Conservation (phyloP, 2,888 invertebrate genomes). For the Habroteleia sp. region DNA sequence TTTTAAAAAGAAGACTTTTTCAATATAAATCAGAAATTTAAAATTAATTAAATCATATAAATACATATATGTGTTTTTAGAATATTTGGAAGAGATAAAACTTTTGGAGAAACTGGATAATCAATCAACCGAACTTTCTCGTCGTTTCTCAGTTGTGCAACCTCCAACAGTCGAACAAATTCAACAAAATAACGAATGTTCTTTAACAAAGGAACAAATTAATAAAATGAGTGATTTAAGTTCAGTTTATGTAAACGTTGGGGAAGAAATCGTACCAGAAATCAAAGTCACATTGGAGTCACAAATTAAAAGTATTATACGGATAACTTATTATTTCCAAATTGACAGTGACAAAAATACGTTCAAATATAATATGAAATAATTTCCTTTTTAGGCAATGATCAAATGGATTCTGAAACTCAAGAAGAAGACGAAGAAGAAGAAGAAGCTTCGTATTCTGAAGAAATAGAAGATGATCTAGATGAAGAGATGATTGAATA, state of each 20-base stretch:
- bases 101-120: conserved; percentile 62
- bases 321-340: too few species aligned
- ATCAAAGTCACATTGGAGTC: conserved; percentile 54
- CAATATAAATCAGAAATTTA: too few species aligned
- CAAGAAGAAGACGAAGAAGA: conserved; percentile 18
- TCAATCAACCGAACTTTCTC: conserved; percentile 76
- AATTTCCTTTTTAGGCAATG: conserved; percentile 8
- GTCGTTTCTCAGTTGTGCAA: conserved; percentile 82
- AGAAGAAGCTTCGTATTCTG: conserved; percentile 43
- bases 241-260: conserved; percentile 68
- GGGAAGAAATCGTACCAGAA: conserved; percentile 47
- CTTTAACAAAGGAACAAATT: conserved; percentile 56
- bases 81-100: conserved; percentile 67
- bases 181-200: conserved; percentile 19
- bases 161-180: conserved; percentile 73
- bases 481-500: conserved; percentile 68
- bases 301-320: conserved; percentile 20
- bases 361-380: too few species aligned
- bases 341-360: too few species aligned
- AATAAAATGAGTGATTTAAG: conserved; percentile 69
- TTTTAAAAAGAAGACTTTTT: too few species aligned
- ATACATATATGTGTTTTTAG: too few species aligned
- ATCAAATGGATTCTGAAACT: conserved; percentile 6
- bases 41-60: too few species aligned
- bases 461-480: conserved; percentile 52